These are phyloP conservation scores for Pelvicachromis taeniatus DNA, from an alignment of 2,113 vertebrate species.

Conservation along the genomic window DNA sequence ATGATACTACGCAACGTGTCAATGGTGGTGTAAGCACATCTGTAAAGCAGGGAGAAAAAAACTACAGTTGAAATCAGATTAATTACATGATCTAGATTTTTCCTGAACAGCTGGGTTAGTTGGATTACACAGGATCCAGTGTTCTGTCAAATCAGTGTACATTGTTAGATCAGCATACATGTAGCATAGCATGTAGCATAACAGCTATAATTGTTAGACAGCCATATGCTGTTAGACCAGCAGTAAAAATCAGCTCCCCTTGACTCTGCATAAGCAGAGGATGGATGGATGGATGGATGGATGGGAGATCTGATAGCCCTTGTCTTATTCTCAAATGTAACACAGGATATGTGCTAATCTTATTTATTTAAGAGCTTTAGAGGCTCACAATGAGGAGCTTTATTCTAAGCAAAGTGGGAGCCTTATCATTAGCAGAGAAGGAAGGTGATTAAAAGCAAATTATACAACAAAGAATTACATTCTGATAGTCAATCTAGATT, in stretches of 20 bases:
- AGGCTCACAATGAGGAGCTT: constrained; percentile 43
- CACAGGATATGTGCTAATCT: constrained; percentile 54
- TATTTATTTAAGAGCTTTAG: constrained; percentile 65
- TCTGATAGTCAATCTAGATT: constrained; percentile 39
- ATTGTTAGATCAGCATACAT: too few relatives aligned
- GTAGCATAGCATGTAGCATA: too few relatives aligned
- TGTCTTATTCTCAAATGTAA: constrained; percentile 41
- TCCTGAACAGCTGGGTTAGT: not conserved
- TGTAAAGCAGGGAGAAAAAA: not conserved
- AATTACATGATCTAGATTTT: not conserved
- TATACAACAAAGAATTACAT: constrained; percentile 58
- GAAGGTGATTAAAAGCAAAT: constrained; percentile 54
- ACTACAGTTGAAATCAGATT: not conserved
- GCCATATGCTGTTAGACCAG: too few relatives aligned
- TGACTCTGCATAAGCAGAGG: not conserved
- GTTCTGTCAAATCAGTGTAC: too few relatives aligned
- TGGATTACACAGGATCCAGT: not conserved
- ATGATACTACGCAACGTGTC: not conserved
- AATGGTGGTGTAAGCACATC: not conserved
- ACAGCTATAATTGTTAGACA: too few relatives aligned
- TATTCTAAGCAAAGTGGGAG: constrained; percentile 16
- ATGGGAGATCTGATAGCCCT: constrained; percentile 19
- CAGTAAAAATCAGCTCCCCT: not conserved
- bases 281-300: not conserved
- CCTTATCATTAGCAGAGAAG: constrained; percentile 42